These are phyloP conservation scores for Metaphire vulgaris DNA, from an alignment of 1,140 invertebrate genomes.

Conservation along the genomic window DNA sequence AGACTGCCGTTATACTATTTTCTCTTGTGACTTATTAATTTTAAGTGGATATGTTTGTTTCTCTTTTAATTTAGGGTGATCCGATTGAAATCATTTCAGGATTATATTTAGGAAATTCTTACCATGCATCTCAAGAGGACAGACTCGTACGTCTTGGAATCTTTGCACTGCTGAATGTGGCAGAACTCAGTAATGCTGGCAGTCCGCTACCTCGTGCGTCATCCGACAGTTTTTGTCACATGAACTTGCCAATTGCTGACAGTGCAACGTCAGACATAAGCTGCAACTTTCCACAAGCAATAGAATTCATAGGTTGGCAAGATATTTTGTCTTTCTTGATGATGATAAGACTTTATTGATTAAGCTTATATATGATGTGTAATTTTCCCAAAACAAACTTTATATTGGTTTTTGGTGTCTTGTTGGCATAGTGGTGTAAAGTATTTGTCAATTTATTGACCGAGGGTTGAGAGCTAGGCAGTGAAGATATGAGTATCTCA, in stretches of 20 bases:
- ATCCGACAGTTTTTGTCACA: conserved; percentile 44
- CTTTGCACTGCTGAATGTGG: conserved; percentile 52
- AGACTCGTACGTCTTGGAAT: conserved; percentile 45
- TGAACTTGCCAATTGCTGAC: conserved; percentile 49
- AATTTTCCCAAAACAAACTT: too few species aligned
- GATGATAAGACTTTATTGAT: too few species aligned
- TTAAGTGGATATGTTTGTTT: too few species aligned
- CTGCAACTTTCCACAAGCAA: conserved; percentile 46
- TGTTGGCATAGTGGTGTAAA: too few species aligned
- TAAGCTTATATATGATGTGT: too few species aligned
- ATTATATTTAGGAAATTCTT: conserved; percentile 47
- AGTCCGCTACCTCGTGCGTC: not conserved
- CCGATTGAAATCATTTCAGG: conserved; percentile 50
- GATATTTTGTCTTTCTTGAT: too few species aligned
- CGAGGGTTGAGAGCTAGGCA: too few species aligned
- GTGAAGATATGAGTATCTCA: too few species aligned
- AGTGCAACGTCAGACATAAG: conserved; percentile 43
- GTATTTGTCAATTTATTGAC: too few species aligned
- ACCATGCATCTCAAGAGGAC: conserved; percentile 42
- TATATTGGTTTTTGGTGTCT: too few species aligned
- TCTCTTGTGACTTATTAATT: too few species aligned
- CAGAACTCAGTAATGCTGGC: conserved; percentile 22
- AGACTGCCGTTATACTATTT: too few species aligned
- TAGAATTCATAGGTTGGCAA: conserved; percentile 51
- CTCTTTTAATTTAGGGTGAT: conserved; percentile 30